Evolutionary conservation across 2,888 invertebrate species (phyloP).

Genomic region (Pseudococcus jackbeardsleyi): DNA sequence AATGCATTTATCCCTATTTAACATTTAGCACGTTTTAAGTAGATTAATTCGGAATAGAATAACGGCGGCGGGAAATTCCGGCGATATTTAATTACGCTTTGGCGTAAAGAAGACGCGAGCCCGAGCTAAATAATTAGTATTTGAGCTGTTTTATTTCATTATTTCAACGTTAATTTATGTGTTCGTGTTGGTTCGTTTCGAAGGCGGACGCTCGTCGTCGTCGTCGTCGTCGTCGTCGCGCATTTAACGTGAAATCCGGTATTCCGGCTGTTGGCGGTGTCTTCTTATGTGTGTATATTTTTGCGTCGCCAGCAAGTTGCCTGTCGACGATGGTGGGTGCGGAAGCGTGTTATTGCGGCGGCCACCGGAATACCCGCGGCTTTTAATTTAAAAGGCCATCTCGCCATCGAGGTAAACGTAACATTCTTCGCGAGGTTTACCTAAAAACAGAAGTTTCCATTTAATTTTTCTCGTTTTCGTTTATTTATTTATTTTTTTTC

Average conservation of each 20-base stretch:
- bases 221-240: neutral
- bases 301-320: neutral
- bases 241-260: too few relatives aligned
- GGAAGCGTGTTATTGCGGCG: neutral
- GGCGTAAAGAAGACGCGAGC: constrained; percentile 23
- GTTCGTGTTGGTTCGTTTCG: neutral
- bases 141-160: constrained; percentile 28
- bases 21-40: constrained; percentile 7
- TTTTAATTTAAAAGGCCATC: constrained; percentile 28
- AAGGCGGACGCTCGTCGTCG: neutral
- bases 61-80: constrained; percentile 3
- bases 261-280: too few relatives aligned
- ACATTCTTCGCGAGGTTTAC: neutral
- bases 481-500: neutral
- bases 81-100: constrained; percentile 17
- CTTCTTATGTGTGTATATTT: neutral
- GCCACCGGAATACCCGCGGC: neutral
- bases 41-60: constrained; percentile 6
- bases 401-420: neutral
- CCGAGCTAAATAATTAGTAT: constrained; percentile 23
- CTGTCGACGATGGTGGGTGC: neutral
- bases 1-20: constrained; percentile 3
- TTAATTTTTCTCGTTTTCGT: neutral
- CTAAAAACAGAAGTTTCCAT: neutral
- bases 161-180: constrained; percentile 21